Base-by-base conservation (phyloP, 2,113 vertebrate species). In the Anolis carolinensis region DNA sequence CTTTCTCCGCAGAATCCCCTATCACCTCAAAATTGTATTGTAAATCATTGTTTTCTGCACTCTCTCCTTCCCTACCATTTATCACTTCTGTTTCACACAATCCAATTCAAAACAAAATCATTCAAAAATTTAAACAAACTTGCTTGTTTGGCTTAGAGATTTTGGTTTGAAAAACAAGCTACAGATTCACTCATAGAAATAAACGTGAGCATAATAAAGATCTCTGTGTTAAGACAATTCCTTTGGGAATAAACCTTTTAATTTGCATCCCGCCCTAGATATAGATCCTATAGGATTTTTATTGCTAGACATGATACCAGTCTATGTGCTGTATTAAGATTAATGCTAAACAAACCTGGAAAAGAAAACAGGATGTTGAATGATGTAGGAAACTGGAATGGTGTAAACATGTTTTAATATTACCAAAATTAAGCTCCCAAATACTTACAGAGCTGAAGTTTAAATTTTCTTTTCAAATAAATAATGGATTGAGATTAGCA, bases 391-490 rank as follows among this genome's bases (percentile, higher is more conserved):
- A 27, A 84, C 87, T 44, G 75, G 10, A 14, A 85, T 87, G 81
- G 71, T 92, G 93, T 95, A 93, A 95, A 94, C 92, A 84, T 39
- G n/a, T 89, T 92, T 95, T 94, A 94, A 90, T 95, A 89, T 82
- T 88, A 91, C 67, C 83, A 91, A 88, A 90, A 84, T 87, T 67
- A 84, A 90, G 88, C 83, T 78, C 79, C 70, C 87, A 63, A 77
- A n/a, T 65, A 79, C 44, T 84, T 80, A 90, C 81, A 88, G 86
- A 88, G 91, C 87, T 92, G 89, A 84, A 62, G 74, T 79, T 86
- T 81, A 18, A 50, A 72, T 82, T 77, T n/a, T 88, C 72, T 85
- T 89, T 93, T 93, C 87, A 95, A 95, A 95, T 95, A 95, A 94
- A 95, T 95, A 94, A 89, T 2, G 63, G 70, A 89, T 86, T 87